Percentiles rank a stretch among this genome's conserved stretches.
phyloP scores from a whole-genome alignment of 2,888 invertebrate species.

The Caradrina clavipalpis region DNA sequence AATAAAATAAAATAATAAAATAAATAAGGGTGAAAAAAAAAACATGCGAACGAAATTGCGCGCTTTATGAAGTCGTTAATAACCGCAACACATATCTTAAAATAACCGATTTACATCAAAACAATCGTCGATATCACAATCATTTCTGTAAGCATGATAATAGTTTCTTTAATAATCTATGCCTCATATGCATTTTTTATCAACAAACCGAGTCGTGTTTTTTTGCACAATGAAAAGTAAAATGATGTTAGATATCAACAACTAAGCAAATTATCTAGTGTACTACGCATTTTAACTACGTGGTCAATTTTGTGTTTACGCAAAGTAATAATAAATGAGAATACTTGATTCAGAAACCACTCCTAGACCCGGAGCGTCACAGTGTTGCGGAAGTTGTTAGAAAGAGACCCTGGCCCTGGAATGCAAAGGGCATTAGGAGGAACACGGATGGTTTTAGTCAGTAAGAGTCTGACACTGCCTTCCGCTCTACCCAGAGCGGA shows the following conservation, averaged over 20 bases:
- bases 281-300: background rate
- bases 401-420: too few relatives aligned
- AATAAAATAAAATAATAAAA: too few relatives aligned
- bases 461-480: too few relatives aligned
- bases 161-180: conserved; percentile 15
- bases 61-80: background rate
- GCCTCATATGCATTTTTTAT: conserved; percentile 7
- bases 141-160: conserved; percentile 21
- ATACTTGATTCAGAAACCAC: too few relatives aligned
- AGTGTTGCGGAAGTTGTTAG: too few relatives aligned
- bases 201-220: conserved; percentile 1
- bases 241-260: background rate
- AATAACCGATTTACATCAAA: background rate
- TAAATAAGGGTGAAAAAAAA: too few relatives aligned
- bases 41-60: too few relatives aligned
- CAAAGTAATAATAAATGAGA: too few relatives aligned
- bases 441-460: too few relatives aligned
- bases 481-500: too few relatives aligned
- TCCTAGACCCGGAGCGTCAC: too few relatives aligned
- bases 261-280: background rate
- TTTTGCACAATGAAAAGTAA: background rate
- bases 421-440: too few relatives aligned
- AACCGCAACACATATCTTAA: background rate
- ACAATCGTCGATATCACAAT: background rate
- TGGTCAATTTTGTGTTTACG: background rate